Base-by-base conservation (phyloP, 2,888 invertebrate species). In the Mantis religiosa region DNA sequence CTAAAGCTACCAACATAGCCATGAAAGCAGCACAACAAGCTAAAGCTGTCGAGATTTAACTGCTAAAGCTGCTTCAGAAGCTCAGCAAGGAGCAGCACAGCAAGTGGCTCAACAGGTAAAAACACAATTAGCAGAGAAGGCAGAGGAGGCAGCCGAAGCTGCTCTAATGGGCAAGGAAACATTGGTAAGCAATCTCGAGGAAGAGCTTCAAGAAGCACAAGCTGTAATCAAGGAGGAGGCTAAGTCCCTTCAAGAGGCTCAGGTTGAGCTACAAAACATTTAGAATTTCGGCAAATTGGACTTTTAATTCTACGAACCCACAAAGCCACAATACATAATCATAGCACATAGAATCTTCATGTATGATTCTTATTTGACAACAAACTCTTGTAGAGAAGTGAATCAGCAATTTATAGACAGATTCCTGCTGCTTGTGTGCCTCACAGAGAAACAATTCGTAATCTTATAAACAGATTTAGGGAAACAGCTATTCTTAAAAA, bases 21-120 rank as follows among this genome's bases (percentile, higher is more conserved):
- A 95, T 95, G 91, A 96, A 96, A 91, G 96, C 96, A 0, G 96
- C 96, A 0, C 95, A 96, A 85, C 96, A 96, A 92, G 96, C 96
- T 0, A 96, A 96, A 91, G n/a, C n/a, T n/a, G n/a, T n/a, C n/a
- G n/a, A n/a, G n/a, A n/a, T n/a, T n/a, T n/a, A n/a, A n/a, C n/a
- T n/a, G n/a, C n/a, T n/a, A n/a, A n/a, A n/a, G 95, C 96, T 0
- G 96, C 96, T 0, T 95, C 96, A 54, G 96, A 96, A 28, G 96
- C 96, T 0, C 96, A 96, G 91, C 95, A 95, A 91, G 95, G 96
- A 0, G 96, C 96, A 20, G 96, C 96, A 8, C 95, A 95, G 88
- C 96, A 96, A 91, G 96, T 96, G 8, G 94, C 96, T 25, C 95
- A 95, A 92, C 96, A 96, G 94, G 95, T 94, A 0, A 96, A 96